Evolutionary conservation across 2,888 invertebrate genomes (phyloP).

Genomic region (Nymphalis c-album): DNA sequence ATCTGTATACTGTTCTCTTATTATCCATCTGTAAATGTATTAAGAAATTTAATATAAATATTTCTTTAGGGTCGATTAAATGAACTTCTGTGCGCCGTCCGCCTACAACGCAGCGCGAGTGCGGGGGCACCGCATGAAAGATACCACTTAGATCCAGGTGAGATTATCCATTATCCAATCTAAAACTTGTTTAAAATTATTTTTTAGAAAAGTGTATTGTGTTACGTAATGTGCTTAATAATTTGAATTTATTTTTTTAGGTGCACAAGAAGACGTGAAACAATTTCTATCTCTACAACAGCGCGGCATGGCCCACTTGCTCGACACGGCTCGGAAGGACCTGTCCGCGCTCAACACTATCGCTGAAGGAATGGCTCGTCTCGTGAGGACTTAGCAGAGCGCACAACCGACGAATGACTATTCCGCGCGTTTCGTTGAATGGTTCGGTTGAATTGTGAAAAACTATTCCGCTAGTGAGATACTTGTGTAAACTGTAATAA

Average conservation of each 20-base stretch:
- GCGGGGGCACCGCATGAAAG: constrained; percentile 84
- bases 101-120: constrained; percentile 85
- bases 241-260: constrained; percentile 46
- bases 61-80: constrained; percentile 89
- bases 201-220: not conserved
- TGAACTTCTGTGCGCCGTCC: constrained; percentile 93
- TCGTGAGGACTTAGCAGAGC: constrained; percentile 63
- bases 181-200: not conserved
- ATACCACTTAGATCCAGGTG: constrained; percentile 89
- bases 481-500: not conserved
- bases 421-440: constrained; percentile 24
- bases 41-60: constrained; percentile 10
- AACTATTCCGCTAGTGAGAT: constrained; percentile 5
- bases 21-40: too few relatives aligned
- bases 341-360: constrained; percentile 89
- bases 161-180: constrained; percentile 25
- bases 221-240: not conserved
- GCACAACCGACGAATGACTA: constrained; percentile 10
- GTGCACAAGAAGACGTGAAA: constrained; percentile 86
- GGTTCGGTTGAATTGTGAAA: constrained; percentile 21
- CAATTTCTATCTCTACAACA: constrained; percentile 93
- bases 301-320: constrained; percentile 92
- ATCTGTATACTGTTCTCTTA: too few relatives aligned
- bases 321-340: constrained; percentile 91
- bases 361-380: constrained; percentile 87